Base-by-base conservation (phyloP, 1,140 invertebrate species). In the Drosophila eugracilis region DNA sequence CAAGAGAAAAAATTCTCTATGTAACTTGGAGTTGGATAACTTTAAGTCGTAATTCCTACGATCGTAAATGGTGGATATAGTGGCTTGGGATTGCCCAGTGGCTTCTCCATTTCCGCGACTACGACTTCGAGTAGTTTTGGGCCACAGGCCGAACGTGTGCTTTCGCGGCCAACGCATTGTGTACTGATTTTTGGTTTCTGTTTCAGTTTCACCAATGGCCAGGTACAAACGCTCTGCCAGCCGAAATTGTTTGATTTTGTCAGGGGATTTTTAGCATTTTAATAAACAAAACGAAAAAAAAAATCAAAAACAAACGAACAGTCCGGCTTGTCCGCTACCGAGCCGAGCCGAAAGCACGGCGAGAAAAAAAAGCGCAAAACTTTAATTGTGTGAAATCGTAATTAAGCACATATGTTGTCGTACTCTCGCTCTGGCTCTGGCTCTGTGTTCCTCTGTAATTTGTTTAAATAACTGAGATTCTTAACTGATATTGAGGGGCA, bases 81-180 rank as follows among this genome's bases (percentile, higher is more conserved):
- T 59, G 5, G 50, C 4, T 3, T 36, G 9, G 0, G 36, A 5
- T 0, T 5, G 47, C 21, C 12, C 32, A 41, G 17, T 9, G n/a
- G 55, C 4, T 26, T 12, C n/a, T 24, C 9, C 17, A 1, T 9
- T 22, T 6, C 32, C 32, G 3, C 37, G 17, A 37, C 6, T 45
- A 37, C 26, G 6, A 24, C 24, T 5, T n/a, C n/a, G n/a, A 28
- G 1, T 28, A 7, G 9, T 21, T 36, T 52, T 52, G 52, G 57
- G 47, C 57, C 42, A 47, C 34, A 88, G 30, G 12, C 84, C 45
- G 30, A 88, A 67, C 75, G 83, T 83, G 66, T 63, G 83, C 57
- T 83, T 88, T 67, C 83, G 75, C 71, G 84, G 75, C 83, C 78
- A 88, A 78, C 83, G 83, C 83, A 88, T 88, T 88, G 65, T 74